phyloP scores from a whole-genome alignment of 2,113 vertebrate species.

The Mormyrus lacerda region DNA sequence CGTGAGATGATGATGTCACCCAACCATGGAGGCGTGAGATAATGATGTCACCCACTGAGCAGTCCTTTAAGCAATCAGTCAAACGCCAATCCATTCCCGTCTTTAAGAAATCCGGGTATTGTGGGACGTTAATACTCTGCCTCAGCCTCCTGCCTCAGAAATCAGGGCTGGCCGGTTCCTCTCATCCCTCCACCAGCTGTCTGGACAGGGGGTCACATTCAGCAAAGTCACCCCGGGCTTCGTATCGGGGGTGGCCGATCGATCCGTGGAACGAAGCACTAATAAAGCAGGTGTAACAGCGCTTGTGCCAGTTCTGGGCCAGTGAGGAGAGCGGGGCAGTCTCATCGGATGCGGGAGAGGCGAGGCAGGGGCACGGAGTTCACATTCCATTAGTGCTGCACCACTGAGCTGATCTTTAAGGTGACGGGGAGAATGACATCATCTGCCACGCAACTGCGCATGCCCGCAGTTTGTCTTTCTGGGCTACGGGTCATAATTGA shows the following conservation, averaged over 20 bases:
- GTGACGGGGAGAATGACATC: not conserved
- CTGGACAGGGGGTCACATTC: not conserved
- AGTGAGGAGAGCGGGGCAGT: not conserved
- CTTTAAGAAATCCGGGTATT: not conserved
- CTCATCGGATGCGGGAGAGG: not conserved
- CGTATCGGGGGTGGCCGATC: not conserved
- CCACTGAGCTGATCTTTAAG: not conserved
- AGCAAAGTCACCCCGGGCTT: not conserved
- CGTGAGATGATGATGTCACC: not conserved
- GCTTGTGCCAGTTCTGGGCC: not conserved
- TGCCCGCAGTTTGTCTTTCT: not conserved
- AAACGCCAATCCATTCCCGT: not conserved
- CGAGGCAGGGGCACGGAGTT: not conserved
- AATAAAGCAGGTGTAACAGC: not conserved
- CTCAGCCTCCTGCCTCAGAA: not conserved
- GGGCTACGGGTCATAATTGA: not conserved
- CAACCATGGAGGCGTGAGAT: not conserved
- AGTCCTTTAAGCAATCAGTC: not conserved
- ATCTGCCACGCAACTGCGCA: not conserved
- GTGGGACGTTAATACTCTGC: not conserved
- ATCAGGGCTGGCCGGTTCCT: not conserved
- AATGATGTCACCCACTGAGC: not conserved
- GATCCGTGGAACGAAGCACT: not conserved
- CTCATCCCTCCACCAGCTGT: not conserved
- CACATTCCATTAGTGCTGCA: not conserved